Evolutionary conservation across 2,888 invertebrate species (phyloP).

Genomic region (Catocala sponsa): DNA sequence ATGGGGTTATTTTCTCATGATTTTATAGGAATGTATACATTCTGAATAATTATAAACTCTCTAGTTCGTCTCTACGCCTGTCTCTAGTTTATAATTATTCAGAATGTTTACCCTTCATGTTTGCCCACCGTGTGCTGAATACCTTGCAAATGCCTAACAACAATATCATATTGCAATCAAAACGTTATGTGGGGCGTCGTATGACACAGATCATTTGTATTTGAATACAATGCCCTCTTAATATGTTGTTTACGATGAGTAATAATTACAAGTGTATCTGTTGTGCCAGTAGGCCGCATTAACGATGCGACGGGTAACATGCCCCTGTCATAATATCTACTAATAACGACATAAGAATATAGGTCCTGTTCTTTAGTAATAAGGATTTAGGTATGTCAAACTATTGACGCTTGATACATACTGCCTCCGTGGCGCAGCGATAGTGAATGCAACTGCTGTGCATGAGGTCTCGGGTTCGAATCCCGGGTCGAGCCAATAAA

Average conservation of each 20-base stretch:
- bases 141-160: constrained; percentile 11
- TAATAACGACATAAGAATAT: background rate
- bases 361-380: background rate
- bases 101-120: constrained; percentile 5
- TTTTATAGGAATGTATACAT: too few relatives aligned
- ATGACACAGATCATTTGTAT: constrained; percentile 41
- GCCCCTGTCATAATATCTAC: background rate
- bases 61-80: too few relatives aligned
- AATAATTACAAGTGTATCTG: constrained; percentile 29
- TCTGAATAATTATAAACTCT: too few relatives aligned
- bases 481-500: too few relatives aligned
- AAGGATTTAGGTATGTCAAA: too few relatives aligned
- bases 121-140: constrained; percentile 10
- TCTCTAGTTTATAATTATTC: too few relatives aligned
- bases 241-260: constrained; percentile 48
- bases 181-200: constrained; percentile 26
- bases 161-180: constrained; percentile 18
- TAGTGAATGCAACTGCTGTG: too few relatives aligned
- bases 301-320: constrained; percentile 6
- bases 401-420: too few relatives aligned
- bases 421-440: too few relatives aligned
- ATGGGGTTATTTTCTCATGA: too few relatives aligned
- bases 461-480: too few relatives aligned
- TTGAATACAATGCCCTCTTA: constrained; percentile 51
- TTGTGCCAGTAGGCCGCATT: constrained; percentile 15